Evolutionary conservation across 2,888 invertebrate genomes (phyloP).

Genomic region (Gonocerus acuteangulatus): DNA sequence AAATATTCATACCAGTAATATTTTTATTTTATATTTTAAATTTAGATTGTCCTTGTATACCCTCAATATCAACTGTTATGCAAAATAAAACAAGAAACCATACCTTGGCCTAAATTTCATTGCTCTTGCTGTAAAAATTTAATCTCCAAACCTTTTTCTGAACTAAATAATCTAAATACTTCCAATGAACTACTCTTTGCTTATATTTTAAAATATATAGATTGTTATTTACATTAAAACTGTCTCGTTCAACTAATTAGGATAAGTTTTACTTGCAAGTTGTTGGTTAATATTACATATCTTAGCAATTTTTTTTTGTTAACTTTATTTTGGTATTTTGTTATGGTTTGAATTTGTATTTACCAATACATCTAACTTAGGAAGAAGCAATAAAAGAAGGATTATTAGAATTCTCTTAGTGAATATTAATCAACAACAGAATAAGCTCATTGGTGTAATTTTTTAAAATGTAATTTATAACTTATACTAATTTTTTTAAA

Average conservation of each 20-base stretch:
- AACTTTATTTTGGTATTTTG: too few species aligned
- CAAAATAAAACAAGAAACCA: background rate
- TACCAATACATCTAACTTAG: too few species aligned
- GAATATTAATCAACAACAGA: conserved; percentile 18
- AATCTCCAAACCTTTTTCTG: background rate
- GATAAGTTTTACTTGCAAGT: background rate
- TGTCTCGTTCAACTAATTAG: conserved; percentile 1
- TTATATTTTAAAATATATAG: background rate
- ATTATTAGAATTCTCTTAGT: background rate
- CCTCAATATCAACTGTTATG: background rate
- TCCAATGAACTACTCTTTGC: background rate
- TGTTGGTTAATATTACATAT: conserved; percentile 17
- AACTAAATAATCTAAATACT: background rate
- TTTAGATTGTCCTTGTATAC: background rate
- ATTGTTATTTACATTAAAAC: background rate
- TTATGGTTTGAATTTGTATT: too few species aligned
- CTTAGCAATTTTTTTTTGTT: background rate
- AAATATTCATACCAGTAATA: too few species aligned
- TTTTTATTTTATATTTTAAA: too few species aligned
- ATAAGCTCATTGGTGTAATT: conserved; percentile 9
- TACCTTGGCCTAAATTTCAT: background rate
- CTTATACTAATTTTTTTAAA: conserved; percentile 2
- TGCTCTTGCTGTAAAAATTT: background rate
- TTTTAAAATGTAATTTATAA: conserved; percentile 1
- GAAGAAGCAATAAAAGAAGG: too few species aligned